phyloP scores from a whole-genome alignment of 2,113 vertebrate genomes.

The Phyllopteryx taeniolatus region DNA sequence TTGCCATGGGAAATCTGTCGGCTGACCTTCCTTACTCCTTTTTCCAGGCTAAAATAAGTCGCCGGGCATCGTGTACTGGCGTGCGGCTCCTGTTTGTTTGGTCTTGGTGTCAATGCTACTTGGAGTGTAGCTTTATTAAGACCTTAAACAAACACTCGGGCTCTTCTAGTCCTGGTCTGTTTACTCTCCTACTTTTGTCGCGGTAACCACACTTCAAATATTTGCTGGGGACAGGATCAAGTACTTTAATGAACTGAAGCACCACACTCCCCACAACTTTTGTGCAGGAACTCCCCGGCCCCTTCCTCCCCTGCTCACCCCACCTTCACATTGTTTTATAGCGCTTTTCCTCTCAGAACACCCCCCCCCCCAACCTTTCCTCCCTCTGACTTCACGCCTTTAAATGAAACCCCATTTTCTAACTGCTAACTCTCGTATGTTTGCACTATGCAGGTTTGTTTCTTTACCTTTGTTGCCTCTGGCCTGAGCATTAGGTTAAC shows the following conservation, averaged over 20 bases:
- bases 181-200: constrained; percentile 73
- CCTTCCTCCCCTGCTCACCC: constrained; percentile 25
- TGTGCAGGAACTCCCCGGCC: neutral
- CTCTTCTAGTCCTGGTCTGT: constrained; percentile 49
- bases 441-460: constrained; percentile 19
- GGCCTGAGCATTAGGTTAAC: neutral
- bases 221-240: constrained; percentile 68
- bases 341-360: constrained; percentile 54
- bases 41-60: constrained; percentile 10
- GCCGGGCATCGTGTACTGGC: constrained; percentile 10
- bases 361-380: constrained; percentile 28
- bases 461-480: neutral
- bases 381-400: constrained; percentile 39
- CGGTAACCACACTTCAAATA: constrained; percentile 72
- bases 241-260: constrained; percentile 69
- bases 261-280: constrained; percentile 37
- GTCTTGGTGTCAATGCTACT: constrained; percentile 54
- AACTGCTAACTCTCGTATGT: constrained; percentile 13
- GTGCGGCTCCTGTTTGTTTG: constrained; percentile 51
- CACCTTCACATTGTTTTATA: constrained; percentile 58
- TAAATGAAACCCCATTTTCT: neutral
- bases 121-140: constrained; percentile 71
- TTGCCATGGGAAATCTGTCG: neutral
- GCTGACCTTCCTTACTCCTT: constrained; percentile 1
- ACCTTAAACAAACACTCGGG: constrained; percentile 66